A percentile compares a stretch with the other conserved stretches of the same genome.
Evolutionary conservation across 2,888 invertebrate genomes (phyloP).

Genomic region (Caenorhabditis zanzibari): DNA sequence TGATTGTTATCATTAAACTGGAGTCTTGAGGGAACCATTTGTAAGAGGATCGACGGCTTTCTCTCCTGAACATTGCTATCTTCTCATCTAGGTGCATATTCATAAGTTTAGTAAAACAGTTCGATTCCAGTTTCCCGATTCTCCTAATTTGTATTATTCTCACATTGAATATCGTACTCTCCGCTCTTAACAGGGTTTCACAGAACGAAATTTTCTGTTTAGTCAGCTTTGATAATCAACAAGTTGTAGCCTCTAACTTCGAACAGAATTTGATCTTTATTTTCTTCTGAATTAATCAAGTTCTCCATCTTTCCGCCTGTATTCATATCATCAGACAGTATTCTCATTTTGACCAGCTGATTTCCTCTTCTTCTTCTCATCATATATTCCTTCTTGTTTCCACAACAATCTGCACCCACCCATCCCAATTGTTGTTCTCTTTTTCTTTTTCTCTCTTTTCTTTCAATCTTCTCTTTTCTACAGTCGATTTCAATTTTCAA

Average conservation of each 20-base stretch:
- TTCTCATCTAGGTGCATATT: too few relatives aligned
- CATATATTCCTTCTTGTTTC: constrained; percentile 11
- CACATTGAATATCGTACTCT: neutral
- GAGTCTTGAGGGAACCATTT: too few relatives aligned
- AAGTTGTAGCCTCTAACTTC: neutral
- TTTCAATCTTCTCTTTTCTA: constrained; percentile 18
- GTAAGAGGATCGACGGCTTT: too few relatives aligned
- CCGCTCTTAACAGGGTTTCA: too few relatives aligned
- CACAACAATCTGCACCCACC: constrained; percentile 49
- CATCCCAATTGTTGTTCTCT: neutral
- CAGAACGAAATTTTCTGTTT: neutral
- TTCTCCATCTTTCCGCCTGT: constrained; percentile 5
- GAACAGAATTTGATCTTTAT: constrained; percentile 17
- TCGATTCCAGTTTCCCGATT: neutral
- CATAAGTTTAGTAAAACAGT: too few relatives aligned
- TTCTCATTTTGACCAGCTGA: constrained; percentile 27
- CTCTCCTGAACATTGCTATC: too few relatives aligned
- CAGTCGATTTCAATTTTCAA: constrained; percentile 21
- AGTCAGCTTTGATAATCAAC: constrained; percentile 6
- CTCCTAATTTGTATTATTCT: neutral
- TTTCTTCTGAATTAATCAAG: constrained; percentile 15
- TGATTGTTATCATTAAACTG: too few relatives aligned
- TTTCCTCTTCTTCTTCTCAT: constrained; percentile 15
- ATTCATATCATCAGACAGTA: constrained; percentile 25
- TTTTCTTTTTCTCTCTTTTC: constrained; percentile 8